Conservation (phyloP, 2,797 vertebrate species). For the Syncerus caffer region DNA sequence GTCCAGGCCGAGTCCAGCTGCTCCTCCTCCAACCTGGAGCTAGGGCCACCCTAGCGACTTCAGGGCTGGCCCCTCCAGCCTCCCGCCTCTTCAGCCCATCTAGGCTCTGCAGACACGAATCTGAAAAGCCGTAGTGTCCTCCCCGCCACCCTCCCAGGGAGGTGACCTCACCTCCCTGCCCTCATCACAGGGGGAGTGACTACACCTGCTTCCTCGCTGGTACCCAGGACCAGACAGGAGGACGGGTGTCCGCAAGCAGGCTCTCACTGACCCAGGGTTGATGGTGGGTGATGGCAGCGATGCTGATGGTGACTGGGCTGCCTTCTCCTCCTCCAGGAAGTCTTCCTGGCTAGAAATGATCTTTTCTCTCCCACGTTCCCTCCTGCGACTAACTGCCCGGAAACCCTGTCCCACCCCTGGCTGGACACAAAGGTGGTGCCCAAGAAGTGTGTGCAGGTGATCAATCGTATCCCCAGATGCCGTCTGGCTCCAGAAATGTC, state of each 20-base stretch:
- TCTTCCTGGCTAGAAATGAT: not conserved
- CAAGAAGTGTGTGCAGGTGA: not conserved
- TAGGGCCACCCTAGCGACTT: rapidly evolving
- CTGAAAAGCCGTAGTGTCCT: not conserved
- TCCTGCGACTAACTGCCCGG: not conserved
- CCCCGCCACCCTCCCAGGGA: rapidly evolving
- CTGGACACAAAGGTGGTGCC: not conserved
- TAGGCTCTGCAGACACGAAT: not conserved
- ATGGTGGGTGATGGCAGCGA: not conserved
- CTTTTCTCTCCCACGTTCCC: not conserved
- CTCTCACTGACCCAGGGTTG: not conserved
- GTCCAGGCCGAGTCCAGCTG: not conserved
- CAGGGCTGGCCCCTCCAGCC: not conserved
- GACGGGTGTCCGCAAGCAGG: not conserved
- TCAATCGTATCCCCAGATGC: rapidly evolving
- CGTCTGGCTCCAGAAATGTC: not conserved
- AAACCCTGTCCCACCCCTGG: not conserved
- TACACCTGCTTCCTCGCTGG: not conserved
- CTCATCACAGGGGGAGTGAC: not conserved
- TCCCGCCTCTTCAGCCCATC: not conserved
- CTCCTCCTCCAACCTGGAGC: not conserved
- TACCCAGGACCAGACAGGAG: not conserved
- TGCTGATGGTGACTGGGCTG: too few species aligned
- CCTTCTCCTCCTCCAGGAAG: not conserved
- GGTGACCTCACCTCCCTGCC: rapidly evolving